phyloP scores from a whole-genome alignment of 2,797 vertebrate species.

The Benthosema pterotum region DNA sequence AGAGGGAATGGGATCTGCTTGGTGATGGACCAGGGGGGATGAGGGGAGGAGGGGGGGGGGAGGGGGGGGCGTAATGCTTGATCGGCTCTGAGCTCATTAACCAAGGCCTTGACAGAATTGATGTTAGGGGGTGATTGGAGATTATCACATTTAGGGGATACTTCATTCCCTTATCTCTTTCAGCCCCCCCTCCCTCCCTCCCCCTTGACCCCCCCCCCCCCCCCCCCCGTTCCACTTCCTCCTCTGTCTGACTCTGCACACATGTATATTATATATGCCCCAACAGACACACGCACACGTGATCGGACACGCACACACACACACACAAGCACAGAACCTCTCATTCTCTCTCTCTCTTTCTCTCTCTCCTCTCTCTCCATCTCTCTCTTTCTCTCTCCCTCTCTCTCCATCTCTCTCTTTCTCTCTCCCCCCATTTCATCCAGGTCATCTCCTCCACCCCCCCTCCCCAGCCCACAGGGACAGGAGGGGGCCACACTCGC shows the following conservation, averaged over 20 bases:
- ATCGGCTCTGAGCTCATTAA: slow-evolving; percentile 95
- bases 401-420: slow-evolving; percentile 54
- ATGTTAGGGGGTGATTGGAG: slow-evolving; percentile 97
- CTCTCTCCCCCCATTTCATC: slow-evolving; percentile 80
- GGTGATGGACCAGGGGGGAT: too few species aligned
- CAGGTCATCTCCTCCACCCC: slow-evolving; percentile 77
- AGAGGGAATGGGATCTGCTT: slow-evolving; percentile 25
- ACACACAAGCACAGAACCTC: too few species aligned
- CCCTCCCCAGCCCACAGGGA: slow-evolving; percentile 56
- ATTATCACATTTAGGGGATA: slow-evolving; percentile 96
- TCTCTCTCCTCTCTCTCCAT: slow-evolving; percentile 70
- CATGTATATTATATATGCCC: too few species aligned
- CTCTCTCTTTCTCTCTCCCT: slow-evolving; percentile 70
- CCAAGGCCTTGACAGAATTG: slow-evolving; percentile 88
- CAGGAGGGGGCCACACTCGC: slow-evolving; percentile 42
- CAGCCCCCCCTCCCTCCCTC: slow-evolving; percentile 42
- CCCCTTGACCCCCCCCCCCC: slow-evolving; percentile 32
- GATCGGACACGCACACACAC: slow-evolving; percentile 12
- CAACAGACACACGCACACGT: background rate
- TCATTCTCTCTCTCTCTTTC: slow-evolving; percentile 39
- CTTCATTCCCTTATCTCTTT: slow-evolving; percentile 76
- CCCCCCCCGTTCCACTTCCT: slow-evolving; percentile 9
- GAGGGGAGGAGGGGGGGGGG: slow-evolving; percentile 30
- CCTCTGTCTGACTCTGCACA: slow-evolving; percentile 10
- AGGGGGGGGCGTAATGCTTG: slow-evolving; percentile 80